Base-by-base conservation (phyloP, 2,888 invertebrate species). In the Hemicrepidius hirtus region DNA sequence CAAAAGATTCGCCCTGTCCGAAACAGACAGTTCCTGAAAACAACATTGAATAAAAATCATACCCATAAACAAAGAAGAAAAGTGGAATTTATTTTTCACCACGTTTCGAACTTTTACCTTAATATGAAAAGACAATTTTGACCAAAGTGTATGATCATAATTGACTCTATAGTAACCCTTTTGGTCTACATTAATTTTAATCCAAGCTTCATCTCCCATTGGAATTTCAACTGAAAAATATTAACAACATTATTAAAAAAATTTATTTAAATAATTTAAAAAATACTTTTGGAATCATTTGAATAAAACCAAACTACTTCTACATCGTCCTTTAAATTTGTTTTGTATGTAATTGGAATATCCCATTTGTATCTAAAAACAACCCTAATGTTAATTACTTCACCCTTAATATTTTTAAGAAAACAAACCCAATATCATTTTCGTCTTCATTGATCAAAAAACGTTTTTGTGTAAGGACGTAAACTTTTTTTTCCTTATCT, bases 331-430 rank as follows among this genome's bases (percentile, higher is more conserved):
- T 49, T 16, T 7, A 21, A 1, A 1, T 21, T n/a, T 16, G 49
- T 49, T 7, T 18, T 49, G 12, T 49, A 49, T 6, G 49, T 49
- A 21, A 49, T 49, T 5, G 49, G 49, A 10, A 49, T 49, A 12
- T 49, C 49, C 49, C 49, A 49, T 49, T 21, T 49, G 16, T 49
- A 49, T 21, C 49, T 49, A 49, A 21, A 49, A 20, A 16, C 1
- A 49, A 49, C 20, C 18, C 9, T 18, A 21, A 2, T 16, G 18
- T 46, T 18, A 46, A 16, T 18, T n/a, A 40, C 10, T 40, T 13
- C 3, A 40, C 12, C n/a, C n/a, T 13, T 13, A n/a, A 40, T 40
- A 6, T 10, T 40, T 16, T 13, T 13, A 4, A 4, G 13, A 44
- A 3, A 21, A 4, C 50, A n/a, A n/a, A 50, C 50, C 10, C 50